Base-by-base conservation (phyloP, 2,888 invertebrate species). In the Drosophila basisetae region DNA sequence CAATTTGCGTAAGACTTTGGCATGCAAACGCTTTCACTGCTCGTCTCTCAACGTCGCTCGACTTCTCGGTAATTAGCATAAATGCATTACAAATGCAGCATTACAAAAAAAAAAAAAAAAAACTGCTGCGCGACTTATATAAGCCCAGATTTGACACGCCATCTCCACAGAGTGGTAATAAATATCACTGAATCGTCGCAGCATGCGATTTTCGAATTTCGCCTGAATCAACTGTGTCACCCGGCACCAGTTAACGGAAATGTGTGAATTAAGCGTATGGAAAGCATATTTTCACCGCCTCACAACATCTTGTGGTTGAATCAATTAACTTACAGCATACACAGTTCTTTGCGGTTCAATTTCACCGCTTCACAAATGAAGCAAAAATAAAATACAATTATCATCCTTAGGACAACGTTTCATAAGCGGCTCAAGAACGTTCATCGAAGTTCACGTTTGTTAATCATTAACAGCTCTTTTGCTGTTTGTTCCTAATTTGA, bases 221-320 rank as follows among this genome's bases (percentile, higher is more conserved):
- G 59, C 70, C 41, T 49, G 58, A 58, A 82, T 71, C 59, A 54
- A 33, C 39, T 49, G 50, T 43, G 79, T 55, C 77, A 41, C 10
- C 61, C 71, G 73, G 70, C 84, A 88, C 86, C 25, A 25, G 84
- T 84, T 84, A 75, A 76, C 76, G 86, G 84, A 89, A 89, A 84
- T 82, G 84, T 89, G 89, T 85, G 80, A 85, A 86, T 86, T 85
- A 73, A 61, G 53, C 63, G 53, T 41, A 58, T 50, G 56, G 47
- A 72, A 55, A 67, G 63, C 65, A 68, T 73, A 70, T 83, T 88
- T 85, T 83, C 88, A 72, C 85, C 63, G 33, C 31, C 76, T 49
- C 9, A 53, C 33, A 60, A 67, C 63, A 53, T 56, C 16, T 16
- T 61, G 55, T 54, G 71, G 63, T 69, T 72, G 60, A 71, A 65